These are phyloP conservation scores for Drosophila planitibia DNA, from an alignment of 2,888 invertebrate genomes.

Conservation along the genomic window DNA sequence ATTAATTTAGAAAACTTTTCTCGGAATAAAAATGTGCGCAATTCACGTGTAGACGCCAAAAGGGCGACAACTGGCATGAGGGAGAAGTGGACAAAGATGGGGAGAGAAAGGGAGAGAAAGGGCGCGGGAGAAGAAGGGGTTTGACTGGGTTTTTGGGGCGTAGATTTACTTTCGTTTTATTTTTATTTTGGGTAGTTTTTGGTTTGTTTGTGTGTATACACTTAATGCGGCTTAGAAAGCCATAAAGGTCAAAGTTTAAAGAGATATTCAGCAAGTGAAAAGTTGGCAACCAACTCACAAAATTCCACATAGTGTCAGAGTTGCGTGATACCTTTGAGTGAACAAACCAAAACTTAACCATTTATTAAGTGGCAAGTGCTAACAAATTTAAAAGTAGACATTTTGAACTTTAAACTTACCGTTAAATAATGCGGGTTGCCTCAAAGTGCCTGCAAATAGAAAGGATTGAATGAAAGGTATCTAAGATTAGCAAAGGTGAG, in stretches of 20 bases:
- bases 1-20: constrained; percentile 75
- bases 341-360: neutral
- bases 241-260: constrained; percentile 39
- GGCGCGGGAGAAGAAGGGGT: neutral
- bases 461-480: neutral
- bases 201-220: constrained; percentile 27
- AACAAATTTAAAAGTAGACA: neutral
- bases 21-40: constrained; percentile 42
- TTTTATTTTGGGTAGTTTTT: constrained; percentile 19
- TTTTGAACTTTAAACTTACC: neutral
- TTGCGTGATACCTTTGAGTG: neutral
- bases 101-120: no score
- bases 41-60: constrained; percentile 34
- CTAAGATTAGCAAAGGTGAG: neutral
- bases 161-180: neutral
- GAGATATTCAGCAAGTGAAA: constrained; percentile 13
- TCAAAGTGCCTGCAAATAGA: neutral
- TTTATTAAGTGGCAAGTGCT: neutral
- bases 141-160: neutral
- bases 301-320: constrained; percentile 5
- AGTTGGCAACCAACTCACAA: constrained; percentile 8
- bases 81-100: neutral
- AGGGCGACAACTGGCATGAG: neutral
- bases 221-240: constrained; percentile 41
- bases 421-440: neutral